Percentiles rank a stretch among this genome's conserved stretches.
phyloP scores from a whole-genome alignment of 2,888 invertebrate genomes.

The Thymelicus acteon region DNA sequence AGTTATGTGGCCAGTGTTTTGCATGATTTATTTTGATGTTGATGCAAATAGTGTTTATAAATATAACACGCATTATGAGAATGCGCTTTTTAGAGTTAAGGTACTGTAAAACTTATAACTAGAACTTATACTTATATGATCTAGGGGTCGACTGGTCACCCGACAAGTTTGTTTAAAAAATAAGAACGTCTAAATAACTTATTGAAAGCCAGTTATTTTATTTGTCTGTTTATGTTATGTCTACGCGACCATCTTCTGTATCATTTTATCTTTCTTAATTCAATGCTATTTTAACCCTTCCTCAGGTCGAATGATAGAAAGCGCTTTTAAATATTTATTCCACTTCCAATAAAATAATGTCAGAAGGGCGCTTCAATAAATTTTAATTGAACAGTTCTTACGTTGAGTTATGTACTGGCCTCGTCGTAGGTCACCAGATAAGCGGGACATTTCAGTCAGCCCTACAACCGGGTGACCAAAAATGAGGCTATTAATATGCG shows the following conservation, averaged over 20 bases:
- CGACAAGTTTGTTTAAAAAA: too few species aligned
- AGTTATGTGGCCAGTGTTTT: not conserved
- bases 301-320: not conserved
- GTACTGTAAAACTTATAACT: too few species aligned
- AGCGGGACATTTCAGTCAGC: constrained; percentile 49
- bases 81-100: too few species aligned
- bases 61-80: too few species aligned
- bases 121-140: too few species aligned
- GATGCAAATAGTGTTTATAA: too few species aligned
- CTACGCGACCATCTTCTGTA: too few species aligned
- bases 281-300: not conserved
- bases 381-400: constrained; percentile 3
- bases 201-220: too few species aligned
- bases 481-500: constrained; percentile 20
- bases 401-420: not conserved
- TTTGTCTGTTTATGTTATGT: too few species aligned
- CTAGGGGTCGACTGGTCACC: too few species aligned
- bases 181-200: too few species aligned
- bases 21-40: not conserved
- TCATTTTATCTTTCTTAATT: too few species aligned
- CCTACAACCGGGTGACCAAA: constrained; percentile 12
- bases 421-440: constrained; percentile 45
- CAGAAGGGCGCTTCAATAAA: not conserved
- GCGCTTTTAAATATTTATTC: not conserved
- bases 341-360: not conserved